phyloP scores from a whole-genome alignment of 2,113 vertebrate species.

The Romanogobio albipinnatus region DNA sequence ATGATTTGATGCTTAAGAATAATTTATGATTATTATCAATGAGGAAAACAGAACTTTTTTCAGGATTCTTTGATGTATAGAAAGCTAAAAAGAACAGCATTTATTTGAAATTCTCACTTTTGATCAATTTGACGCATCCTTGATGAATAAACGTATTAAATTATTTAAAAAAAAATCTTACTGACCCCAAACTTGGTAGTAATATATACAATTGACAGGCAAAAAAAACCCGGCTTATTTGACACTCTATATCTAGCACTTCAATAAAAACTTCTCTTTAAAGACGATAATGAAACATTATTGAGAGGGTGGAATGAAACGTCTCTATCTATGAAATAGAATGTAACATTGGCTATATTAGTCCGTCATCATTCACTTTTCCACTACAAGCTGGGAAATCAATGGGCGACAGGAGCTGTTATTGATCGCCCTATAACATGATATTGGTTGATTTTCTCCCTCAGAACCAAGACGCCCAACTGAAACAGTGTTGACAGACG shows the following conservation, averaged over 20 bases:
- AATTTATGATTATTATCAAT: too few relatives aligned
- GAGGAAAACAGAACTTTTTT: too few relatives aligned
- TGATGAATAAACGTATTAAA: not conserved
- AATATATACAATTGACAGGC: not conserved
- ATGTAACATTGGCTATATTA: slow-evolving; percentile 50
- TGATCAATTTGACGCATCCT: not conserved
- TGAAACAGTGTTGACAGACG: slow-evolving; percentile 38
- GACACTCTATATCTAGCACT: slow-evolving; percentile 53
- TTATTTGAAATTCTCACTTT: not conserved
- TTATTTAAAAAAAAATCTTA: not conserved
- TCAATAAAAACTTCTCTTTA: slow-evolving; percentile 58
- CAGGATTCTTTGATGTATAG: too few relatives aligned
- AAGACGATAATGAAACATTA: slow-evolving; percentile 18
- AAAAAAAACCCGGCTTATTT: not conserved
- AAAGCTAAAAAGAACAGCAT: not conserved
- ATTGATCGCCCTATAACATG: slow-evolving; percentile 63
- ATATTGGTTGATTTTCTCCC: slow-evolving; percentile 51
- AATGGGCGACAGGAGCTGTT: slow-evolving; percentile 45
- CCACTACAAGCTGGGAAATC: slow-evolving; percentile 41
- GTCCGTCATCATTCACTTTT: slow-evolving; percentile 33
- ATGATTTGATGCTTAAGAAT: too few relatives aligned
- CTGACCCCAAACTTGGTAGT: too few relatives aligned
- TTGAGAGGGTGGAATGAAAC: slow-evolving; percentile 57
- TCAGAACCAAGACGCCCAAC: slow-evolving; percentile 37
- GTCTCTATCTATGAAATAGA: slow-evolving; percentile 45